A percentile compares a stretch with the other conserved stretches of the same genome.
Evolutionary conservation across 1,140 invertebrate species (phyloP).

Genomic region (Psix sp.): DNA sequence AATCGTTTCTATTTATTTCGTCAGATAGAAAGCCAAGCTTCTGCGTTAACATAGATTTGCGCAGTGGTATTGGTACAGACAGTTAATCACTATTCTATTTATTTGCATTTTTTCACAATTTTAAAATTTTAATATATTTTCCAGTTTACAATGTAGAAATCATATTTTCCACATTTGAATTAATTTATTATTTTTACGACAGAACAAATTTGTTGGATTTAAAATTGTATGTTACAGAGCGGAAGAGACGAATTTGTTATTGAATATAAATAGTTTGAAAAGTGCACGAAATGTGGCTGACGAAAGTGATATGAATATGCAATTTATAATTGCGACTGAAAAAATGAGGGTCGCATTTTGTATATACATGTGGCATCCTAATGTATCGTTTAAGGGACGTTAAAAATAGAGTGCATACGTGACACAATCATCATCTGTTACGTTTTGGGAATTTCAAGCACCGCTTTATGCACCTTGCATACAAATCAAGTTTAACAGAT

Average conservation of each 20-base stretch:
- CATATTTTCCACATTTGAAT: neutral
- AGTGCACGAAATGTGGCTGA: slow-evolving; percentile 18
- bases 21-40: too few relatives aligned
- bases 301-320: slow-evolving; percentile 25
- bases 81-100: too few relatives aligned
- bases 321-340: slow-evolving; percentile 30
- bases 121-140: too few relatives aligned
- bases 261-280: slow-evolving; percentile 25
- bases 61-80: too few relatives aligned
- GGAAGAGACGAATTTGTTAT: slow-evolving; percentile 23
- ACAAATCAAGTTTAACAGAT: too few relatives aligned
- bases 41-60: too few relatives aligned
- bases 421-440: slow-evolving; percentile 51
- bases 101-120: too few relatives aligned
- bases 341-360: slow-evolving; percentile 25
- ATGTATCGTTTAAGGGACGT: slow-evolving; percentile 48
- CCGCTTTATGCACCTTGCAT: slow-evolving; percentile 47
- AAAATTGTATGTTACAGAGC: slow-evolving; percentile 22
- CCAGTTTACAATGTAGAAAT: too few relatives aligned
- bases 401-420: slow-evolving; percentile 64
- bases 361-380: slow-evolving; percentile 24
- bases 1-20: too few relatives aligned
- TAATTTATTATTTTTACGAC: neutral
- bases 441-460: slow-evolving; percentile 63
- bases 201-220: neutral